Conservation (phyloP, 1,140 invertebrate genomes). For the Drosophila lowei region DNA sequence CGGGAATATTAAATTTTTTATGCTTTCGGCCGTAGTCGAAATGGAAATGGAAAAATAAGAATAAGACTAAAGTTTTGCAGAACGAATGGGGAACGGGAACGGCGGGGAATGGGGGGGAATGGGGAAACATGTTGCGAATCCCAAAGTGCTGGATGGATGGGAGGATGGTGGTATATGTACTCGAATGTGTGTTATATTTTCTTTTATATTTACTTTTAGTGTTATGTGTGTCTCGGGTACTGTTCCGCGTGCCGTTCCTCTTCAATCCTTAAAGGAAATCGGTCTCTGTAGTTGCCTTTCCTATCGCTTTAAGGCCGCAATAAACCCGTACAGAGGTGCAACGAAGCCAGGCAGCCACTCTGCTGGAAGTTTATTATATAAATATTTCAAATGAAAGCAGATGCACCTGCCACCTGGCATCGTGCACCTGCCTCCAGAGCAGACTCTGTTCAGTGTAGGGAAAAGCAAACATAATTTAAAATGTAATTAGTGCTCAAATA, state of each 20-base stretch:
- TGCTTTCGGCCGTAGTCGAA: conserved; percentile 44
- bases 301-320: conserved; percentile 53
- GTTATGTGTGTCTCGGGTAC: conserved; percentile 38
- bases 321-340: conserved; percentile 27
- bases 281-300: conserved; percentile 1
- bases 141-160: conserved; percentile 13
- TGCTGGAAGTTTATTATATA: conserved; percentile 74
- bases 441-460: conserved; percentile 34
- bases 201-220: conserved; percentile 38
- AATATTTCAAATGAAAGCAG: conserved; percentile 69
- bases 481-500: conserved; percentile 82
- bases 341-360: neutral
- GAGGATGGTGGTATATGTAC: too few relatives aligned
- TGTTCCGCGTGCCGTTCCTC: neutral
- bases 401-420: conserved; percentile 14
- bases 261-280: neutral
- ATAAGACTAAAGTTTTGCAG: conserved; percentile 46
- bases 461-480: conserved; percentile 82
- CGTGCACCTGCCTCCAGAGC: conserved; percentile 21
- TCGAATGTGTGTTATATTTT: conserved; percentile 30
- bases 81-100: conserved; percentile 14
- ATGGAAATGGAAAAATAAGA: conserved; percentile 25
- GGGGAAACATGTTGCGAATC: conserved; percentile 53
- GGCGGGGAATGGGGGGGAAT: too few relatives aligned
- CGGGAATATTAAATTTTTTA: conserved; percentile 79